A percentile compares a stretch with the other conserved stretches of the same genome.
These are phyloP conservation scores for Loriculus beryllinus DNA, from an alignment of 2,797 vertebrate genomes.

Conservation along the genomic window DNA sequence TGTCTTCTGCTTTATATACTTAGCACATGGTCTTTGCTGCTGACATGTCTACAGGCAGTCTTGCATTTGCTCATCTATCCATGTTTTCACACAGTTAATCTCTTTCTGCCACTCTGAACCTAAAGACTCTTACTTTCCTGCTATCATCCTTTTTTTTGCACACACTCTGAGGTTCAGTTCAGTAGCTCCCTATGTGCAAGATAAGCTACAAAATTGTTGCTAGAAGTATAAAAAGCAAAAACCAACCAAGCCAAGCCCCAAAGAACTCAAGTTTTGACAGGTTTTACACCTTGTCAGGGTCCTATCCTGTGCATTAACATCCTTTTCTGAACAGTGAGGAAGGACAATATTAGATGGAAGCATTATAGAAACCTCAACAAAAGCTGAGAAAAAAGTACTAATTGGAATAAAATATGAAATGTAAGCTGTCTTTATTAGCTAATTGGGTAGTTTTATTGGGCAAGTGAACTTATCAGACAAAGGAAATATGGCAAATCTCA, in stretches of 20 bases:
- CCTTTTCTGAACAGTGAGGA: neutral
- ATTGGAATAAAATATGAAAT: neutral
- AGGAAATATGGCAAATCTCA: neutral
- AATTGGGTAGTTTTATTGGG: neutral
- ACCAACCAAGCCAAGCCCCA: fast-evolving
- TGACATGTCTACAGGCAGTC: neutral
- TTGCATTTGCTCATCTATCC: neutral
- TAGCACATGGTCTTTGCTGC: neutral
- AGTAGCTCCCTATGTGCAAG: neutral
- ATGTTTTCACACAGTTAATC: neutral
- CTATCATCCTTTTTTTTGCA: neutral
- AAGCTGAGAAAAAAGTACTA: neutral
- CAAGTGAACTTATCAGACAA: neutral
- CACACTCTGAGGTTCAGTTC: neutral
- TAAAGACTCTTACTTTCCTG: neutral
- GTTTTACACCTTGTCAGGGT: neutral
- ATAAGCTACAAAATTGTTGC: neutral
- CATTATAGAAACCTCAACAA: neutral
- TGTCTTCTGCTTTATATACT: neutral
- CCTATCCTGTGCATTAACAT: neutral
- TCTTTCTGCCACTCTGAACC: neutral
- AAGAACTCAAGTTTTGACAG: neutral
- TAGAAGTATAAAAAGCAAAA: neutral
- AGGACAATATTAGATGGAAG: neutral
- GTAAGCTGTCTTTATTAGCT: neutral